Conservation (phyloP, 2,888 invertebrate species). For the Imbricaverruca yamaguchii region DNA sequence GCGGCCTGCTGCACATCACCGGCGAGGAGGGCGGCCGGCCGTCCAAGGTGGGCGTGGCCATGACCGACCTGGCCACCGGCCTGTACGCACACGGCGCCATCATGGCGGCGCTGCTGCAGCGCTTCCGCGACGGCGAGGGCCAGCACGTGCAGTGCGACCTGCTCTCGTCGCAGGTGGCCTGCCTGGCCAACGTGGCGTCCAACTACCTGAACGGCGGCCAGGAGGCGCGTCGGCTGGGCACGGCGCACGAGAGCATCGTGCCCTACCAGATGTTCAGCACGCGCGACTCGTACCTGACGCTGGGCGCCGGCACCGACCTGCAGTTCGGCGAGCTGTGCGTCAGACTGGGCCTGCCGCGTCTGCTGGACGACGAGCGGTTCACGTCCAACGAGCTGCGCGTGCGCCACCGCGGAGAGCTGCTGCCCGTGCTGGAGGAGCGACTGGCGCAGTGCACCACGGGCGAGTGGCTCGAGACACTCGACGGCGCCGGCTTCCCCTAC, state of each 20-base stretch:
- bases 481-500: conserved; percentile 69
- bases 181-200: conserved; percentile 74
- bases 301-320: conserved; percentile 66
- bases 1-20: conserved; percentile 81
- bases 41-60: conserved; percentile 83
- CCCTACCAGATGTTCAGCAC: conserved; percentile 62
- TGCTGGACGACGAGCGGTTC: conserved; percentile 58
- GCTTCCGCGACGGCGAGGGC: conserved; percentile 67
- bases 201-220: conserved; percentile 79
- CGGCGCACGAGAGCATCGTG: conserved; percentile 87
- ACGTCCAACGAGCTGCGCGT: conserved; percentile 67
- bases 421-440: conserved; percentile 53
- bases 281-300: conserved; percentile 55
- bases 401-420: conserved; percentile 59
- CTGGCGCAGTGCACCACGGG: conserved; percentile 58
- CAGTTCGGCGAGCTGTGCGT: conserved; percentile 69
- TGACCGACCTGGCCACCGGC: conserved; percentile 88
- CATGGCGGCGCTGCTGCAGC: conserved; percentile 74
- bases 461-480: conserved; percentile 66
- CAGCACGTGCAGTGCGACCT: conserved; percentile 91
- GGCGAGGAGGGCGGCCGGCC: conserved; percentile 77
- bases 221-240: conserved; percentile 77
- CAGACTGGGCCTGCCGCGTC: conserved; percentile 52
- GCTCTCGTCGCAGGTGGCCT: conserved; percentile 67
- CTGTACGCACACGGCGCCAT: conserved; percentile 92